Evolutionary conservation across 1,140 invertebrate genomes (phyloP), one percentile per base, ranked within the genome.

Genomic region (Zaprionus gabonicus): DNA sequence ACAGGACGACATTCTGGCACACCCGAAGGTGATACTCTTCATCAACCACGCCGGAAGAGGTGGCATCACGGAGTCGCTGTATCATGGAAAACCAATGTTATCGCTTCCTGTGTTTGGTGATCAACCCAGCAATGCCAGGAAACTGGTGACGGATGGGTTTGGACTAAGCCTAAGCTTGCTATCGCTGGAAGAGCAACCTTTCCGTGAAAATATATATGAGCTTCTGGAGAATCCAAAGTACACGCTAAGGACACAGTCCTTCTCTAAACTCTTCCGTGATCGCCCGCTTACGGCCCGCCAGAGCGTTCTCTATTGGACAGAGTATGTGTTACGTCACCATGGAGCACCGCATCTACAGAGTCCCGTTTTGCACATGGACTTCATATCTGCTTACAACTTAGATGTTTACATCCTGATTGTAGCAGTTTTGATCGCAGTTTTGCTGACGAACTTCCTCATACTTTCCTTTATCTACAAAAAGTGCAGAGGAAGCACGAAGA

Each of bases 1-100:
- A 5, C 95, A 96, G 78, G 92, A 92, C 58, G 93, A 94, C 71
- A 91, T 95, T 66, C 76, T 93, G 83, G 94, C 83, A 4, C 94
- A 95, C 77, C 78, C 93, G 4, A 96, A 96, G 68, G 85, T 96
- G 0, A 94, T 94, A 80, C 93, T 94, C 0, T 96, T 97, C 77
- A 95, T 97, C 20, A 95, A 95, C 2, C 95, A 96, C 77, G 95
- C 95, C 25, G 96, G 96, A 23, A 80, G 95, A 53, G 93, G 94
- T 1, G 93, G 94, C 17, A 69, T 93, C 13, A 93, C 92, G 6
- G 95, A 95, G 78, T 91, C 93, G 20, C 78, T 94, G 57, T 93
- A 93, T 76, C 82, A 93, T 67, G 93, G 94, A n/a, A 92, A 94
- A 27, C 94, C 94, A 10, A 82, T 95, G 76, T 49, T 94, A 36